A percentile compares a stretch with the other conserved stretches of the same genome.
Evolutionary conservation across 2,888 invertebrate species (phyloP).

Genomic region (Tortricodes alternella): DNA sequence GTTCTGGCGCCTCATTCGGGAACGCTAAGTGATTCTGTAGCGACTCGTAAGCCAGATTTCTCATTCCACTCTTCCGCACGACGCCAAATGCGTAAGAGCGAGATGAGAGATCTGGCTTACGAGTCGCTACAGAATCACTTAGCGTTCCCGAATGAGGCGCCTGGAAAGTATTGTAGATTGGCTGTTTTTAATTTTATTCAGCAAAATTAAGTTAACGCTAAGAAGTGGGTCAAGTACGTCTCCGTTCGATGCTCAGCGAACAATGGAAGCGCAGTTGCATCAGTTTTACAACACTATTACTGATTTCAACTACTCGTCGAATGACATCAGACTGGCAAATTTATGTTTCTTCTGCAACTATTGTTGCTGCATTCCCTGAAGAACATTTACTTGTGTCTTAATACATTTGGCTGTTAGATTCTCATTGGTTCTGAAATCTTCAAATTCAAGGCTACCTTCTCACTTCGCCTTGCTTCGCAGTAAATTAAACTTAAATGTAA

Average conservation of each 20-base stretch:
- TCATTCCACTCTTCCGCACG: too few relatives aligned
- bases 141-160: too few relatives aligned
- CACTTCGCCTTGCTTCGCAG: too few relatives aligned
- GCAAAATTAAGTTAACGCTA: slow-evolving; percentile 25
- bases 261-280: slow-evolving; percentile 32
- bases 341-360: slow-evolving; percentile 9
- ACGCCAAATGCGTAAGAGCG: too few relatives aligned
- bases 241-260: slow-evolving; percentile 30
- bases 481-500: too few relatives aligned
- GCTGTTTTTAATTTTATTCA: slow-evolving; percentile 1
- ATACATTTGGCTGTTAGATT: neutral
- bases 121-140: too few relatives aligned
- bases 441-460: too few relatives aligned
- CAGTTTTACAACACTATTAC: slow-evolving; percentile 17
- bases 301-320: slow-evolving; percentile 20
- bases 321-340: slow-evolving; percentile 22
- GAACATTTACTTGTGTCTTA: neutral
- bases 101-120: too few relatives aligned
- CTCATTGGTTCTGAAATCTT: neutral
- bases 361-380: neutral
- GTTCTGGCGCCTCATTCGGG: too few relatives aligned
- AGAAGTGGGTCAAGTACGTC: slow-evolving; percentile 34
- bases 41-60: too few relatives aligned
- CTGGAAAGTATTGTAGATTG: too few relatives aligned
- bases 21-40: too few relatives aligned